phyloP scores from a whole-genome alignment of 2,888 invertebrate genomes.

The Stegophylla sp. region DNA sequence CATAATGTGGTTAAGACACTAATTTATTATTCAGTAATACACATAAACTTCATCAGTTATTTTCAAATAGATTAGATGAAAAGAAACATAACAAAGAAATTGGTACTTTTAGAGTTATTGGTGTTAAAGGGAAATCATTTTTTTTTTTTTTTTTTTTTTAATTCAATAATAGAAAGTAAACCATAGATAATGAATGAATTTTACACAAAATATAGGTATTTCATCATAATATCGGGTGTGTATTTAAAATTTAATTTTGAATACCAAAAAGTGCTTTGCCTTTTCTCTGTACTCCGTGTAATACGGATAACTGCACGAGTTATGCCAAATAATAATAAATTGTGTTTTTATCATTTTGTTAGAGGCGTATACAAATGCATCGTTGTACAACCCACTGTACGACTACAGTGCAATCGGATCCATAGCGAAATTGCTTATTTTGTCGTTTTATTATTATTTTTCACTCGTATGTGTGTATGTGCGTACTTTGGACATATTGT shows the following conservation, averaged over 20 bases:
- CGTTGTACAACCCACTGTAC: slow-evolving; percentile 24
- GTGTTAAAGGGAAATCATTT: neutral
- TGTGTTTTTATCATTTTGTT: neutral
- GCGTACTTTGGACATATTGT: slow-evolving; percentile 1
- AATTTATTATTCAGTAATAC: neutral
- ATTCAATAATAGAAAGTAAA: neutral
- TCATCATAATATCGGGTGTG: too few relatives aligned
- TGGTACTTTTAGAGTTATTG: neutral
- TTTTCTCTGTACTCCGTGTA: neutral
- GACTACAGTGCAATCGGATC: slow-evolving; percentile 29
- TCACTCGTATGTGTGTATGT: neutral
- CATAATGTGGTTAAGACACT: neutral
- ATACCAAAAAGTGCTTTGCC: neutral
- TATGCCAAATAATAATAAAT: neutral
- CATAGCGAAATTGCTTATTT: slow-evolving; percentile 5
- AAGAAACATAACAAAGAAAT: neutral
- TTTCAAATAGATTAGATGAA: neutral
- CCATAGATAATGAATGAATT: neutral
- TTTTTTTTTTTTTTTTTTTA: too few relatives aligned
- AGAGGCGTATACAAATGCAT: slow-evolving; percentile 39
- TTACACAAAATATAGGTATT: too few relatives aligned
- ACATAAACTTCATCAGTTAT: neutral
- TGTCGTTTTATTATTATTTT: neutral
- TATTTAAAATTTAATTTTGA: too few relatives aligned
- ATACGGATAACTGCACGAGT: neutral